phyloP scores from a whole-genome alignment of 2,888 invertebrate genomes.

The Hirtodrosophila alboralis region DNA sequence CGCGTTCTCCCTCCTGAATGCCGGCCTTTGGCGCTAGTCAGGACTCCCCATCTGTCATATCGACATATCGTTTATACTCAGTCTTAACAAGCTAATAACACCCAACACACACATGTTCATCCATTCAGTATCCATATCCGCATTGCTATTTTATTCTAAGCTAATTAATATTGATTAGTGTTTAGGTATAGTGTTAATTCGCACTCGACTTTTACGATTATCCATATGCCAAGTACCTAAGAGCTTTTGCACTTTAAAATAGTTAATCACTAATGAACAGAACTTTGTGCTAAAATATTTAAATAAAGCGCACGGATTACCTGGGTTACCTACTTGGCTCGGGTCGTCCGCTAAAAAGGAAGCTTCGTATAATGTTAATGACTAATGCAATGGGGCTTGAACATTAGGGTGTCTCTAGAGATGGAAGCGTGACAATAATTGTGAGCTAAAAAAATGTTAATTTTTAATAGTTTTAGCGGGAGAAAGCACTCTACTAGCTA shows the following conservation, averaged over 20 bases:
- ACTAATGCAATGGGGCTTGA: slow-evolving; percentile 29
- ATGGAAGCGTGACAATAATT: no score
- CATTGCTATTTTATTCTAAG: slow-evolving; percentile 41
- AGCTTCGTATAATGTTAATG: slow-evolving; percentile 43
- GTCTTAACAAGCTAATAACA: slow-evolving; percentile 13
- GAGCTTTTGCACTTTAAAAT: slow-evolving; percentile 23
- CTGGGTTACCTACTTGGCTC: no score
- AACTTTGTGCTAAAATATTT: slow-evolving; percentile 41
- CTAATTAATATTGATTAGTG: slow-evolving; percentile 64
- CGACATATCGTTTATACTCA: slow-evolving; percentile 8
- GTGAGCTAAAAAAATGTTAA: no score
- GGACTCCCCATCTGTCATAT: slow-evolving; percentile 7
- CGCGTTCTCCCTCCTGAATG: slow-evolving; percentile 32
- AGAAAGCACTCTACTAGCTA: no score
- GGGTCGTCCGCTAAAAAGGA: slow-evolving; percentile 10
- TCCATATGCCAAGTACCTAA: slow-evolving; percentile 24
- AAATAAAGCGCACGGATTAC: slow-evolving; percentile 40
- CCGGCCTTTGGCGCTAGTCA: slow-evolving; percentile 52
- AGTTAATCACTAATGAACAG: slow-evolving; percentile 30
- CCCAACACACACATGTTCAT: no score
- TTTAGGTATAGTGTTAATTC: slow-evolving; percentile 41
- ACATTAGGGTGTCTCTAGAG: slow-evolving; percentile 6
- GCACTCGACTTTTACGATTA: slow-evolving; percentile 18
- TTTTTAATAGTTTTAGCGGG: no score
- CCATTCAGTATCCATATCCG: slow-evolving; percentile 1